Evolutionary conservation across 2,797 vertebrate species (phyloP), one percentile per base, ranked within the genome.

Genomic region (Danio aesculapii): DNA sequence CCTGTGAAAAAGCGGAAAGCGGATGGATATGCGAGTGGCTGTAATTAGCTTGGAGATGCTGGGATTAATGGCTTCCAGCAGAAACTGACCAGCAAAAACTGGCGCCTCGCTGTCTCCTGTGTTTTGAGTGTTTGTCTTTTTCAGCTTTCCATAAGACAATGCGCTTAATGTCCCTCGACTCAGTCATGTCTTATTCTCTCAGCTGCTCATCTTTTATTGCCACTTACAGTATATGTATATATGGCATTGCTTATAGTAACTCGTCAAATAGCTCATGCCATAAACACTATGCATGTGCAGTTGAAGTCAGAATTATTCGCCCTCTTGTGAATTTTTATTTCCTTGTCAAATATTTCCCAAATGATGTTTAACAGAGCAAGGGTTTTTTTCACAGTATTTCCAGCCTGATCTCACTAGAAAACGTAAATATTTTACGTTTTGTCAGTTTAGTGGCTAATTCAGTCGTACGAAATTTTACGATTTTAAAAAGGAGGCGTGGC

Each of bases 61-160:
- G 50, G 41, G 75, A 85, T 81, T 79, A 86, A 86, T 81, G 83
- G 78, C 43, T 50, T 75, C 21, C 73, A 44, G 72, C 63, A 62
- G 43, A 75, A 81, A 61, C 41, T 72, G 39, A 82, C 64, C 57
- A 77, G 55, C 49, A 61, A 50, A 59, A 75, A 50, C 68, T 71
- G 81, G 84, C 71, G 76, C 72, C 79, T 13, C 52, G 17, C 58
- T 80, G 82, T 84, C 80, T 86, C 76, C 30, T 52, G 49, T 52
- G 70, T 62, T 66, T 61, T 63, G 11, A 16, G 41, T 69, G 52
- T 72, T 57, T 82, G 57, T 83, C 73, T 47, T 64, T 73, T 30
- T 67, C 30, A 17, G 46, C 43, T 19, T 63, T 72, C 57, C 17
- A 17, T 50, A 78, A 49, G 57, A 19, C 41, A 67, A 8, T 2